phyloP scores from a whole-genome alignment of 1,140 invertebrate genomes.

The Aphelenchoides besseyi region DNA sequence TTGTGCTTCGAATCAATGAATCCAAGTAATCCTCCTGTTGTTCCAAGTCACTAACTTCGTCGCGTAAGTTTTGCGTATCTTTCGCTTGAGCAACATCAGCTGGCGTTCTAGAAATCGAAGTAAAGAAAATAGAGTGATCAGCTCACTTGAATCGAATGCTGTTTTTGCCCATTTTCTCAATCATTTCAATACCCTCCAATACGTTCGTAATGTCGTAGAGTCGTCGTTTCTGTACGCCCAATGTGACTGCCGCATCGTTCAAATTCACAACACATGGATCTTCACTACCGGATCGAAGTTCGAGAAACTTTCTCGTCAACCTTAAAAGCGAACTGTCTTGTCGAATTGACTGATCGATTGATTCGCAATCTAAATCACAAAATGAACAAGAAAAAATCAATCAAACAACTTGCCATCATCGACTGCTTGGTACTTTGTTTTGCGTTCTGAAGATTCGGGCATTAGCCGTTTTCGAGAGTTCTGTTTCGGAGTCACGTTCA shows the following conservation, averaged over 20 bases:
- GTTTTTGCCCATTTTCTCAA: slow-evolving; percentile 68
- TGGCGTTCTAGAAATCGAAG: slow-evolving; percentile 28
- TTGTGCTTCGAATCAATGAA: slow-evolving; percentile 36
- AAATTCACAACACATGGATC: slow-evolving; percentile 52
- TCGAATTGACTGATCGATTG: slow-evolving; percentile 3
- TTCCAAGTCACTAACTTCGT: slow-evolving; percentile 42
- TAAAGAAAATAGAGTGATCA: slow-evolving; percentile 10
- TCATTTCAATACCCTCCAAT: slow-evolving; percentile 67
- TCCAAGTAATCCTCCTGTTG: slow-evolving; percentile 43
- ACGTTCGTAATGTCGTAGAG: slow-evolving; percentile 69
- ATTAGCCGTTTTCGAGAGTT: not conserved
- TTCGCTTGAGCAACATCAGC: slow-evolving; percentile 34
- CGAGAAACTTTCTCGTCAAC: slow-evolving; percentile 55
- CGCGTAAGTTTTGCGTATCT: slow-evolving; percentile 34
- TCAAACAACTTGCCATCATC: slow-evolving; percentile 1
- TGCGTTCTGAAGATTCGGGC: slow-evolving; percentile 1
- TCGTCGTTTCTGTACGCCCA: slow-evolving; percentile 62
- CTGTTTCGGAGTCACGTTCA: not conserved
- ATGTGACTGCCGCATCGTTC: slow-evolving; percentile 55
- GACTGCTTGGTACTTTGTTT: not conserved
- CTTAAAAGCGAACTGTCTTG: slow-evolving; percentile 55
- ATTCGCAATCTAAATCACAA: not conserved
- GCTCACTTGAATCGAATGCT: slow-evolving; percentile 58
- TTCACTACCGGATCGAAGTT: slow-evolving; percentile 32
- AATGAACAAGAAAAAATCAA: slow-evolving; percentile 7